Evolutionary conservation across 2,113 vertebrate species (phyloP), one percentile per base, ranked within the genome.

Genomic region (Alectura lathami): DNA sequence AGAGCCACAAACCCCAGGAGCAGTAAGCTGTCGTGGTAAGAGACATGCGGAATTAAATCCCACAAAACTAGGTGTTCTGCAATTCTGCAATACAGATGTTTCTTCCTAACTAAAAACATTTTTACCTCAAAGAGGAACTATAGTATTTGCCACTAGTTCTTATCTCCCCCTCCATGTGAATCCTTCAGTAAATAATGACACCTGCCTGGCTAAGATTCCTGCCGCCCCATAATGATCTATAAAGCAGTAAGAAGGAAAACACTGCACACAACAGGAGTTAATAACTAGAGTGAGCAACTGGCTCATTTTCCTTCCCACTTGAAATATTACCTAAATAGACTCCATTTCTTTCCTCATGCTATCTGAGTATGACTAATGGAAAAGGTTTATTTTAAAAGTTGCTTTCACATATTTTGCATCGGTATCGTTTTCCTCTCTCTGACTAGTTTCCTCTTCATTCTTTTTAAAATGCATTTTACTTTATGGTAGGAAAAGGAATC

Each of bases 351-450:
- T 22, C 53, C 26, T 81, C 7, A 1, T 42, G 42, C 83, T 91
- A 69, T 34, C 47, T n/a, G 47, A 70, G 8, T 6, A 70, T 54
- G 80, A 88, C 47, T 75, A 88, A 88, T 14, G 60, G 79, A 86
- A 82, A 94, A 92, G 10, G 47, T 86, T 68, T 77, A 82, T 82
- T 75, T 79, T 73, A 83, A 83, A 47, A 70, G 22, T 6, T 77
- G 60, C 43, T 88, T 63, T 80, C 16, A 29, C 24, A 29, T 83
- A 72, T 78, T 78, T 59, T 51, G 21, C 56, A 22, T 2, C 8
- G 24, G 0, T 66, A 45, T 23, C 8, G 74, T 73, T 62, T 86
- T 26, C n/a, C 83, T 50, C 36, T 81, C 32, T 67, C 38, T 56
- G 16, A 88, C 2, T 36, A 9, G 26, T 34, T 15, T 51, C 47